Evolutionary conservation across 2,797 vertebrate genomes (phyloP), one percentile per base, ranked within the genome.

Genomic region (Phalloptychus januarius): DNA sequence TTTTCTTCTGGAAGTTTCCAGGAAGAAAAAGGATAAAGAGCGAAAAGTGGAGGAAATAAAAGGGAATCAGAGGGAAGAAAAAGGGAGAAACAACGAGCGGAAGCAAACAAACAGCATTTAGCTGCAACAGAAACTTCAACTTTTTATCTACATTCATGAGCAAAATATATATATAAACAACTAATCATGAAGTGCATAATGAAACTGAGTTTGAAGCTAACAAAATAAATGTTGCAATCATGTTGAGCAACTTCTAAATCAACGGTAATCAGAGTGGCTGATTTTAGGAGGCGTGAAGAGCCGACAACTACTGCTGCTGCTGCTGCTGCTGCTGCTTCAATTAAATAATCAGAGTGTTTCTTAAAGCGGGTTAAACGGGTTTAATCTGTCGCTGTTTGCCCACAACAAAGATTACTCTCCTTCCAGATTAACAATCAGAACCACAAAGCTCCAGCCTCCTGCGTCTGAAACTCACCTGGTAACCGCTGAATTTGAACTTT

Each of bases 401-500:
- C 67, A 70, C 46, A 67, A 44, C 42, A 11, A 1, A 13, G 33
- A 71, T 33, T 28, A 25, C 8, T 15, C 46, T 74, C 50, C n/a
- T 18, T 71, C n/a, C 1, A 50, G 42, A 44, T 2, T 23, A 25
- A 67, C 16, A 4, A 42, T 56, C 7, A 42, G 11, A 54, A 50
- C 18, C 44, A 36, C 28, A 72, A 40, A 44, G 23, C 3, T 70
- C 25, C 25, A 13, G 11, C 23, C n/a, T n/a, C 5, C 44, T 31
- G 44, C 5, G 28, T 10, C 13, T 6, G 1, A 70, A 23, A 87
- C 93, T 85, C 69, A 96, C 96, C 94, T 91, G 56, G 50, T 93
- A 93, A 46, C 95, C 95, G 6, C 28, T 23, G 81, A 96, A 96
- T 4, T 0, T 89, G 88, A 94, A 96, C 74, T 82, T 84, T 48